phyloP scores from a whole-genome alignment of 2,888 invertebrate genomes.

The Pyrrhosoma nymphula region DNA sequence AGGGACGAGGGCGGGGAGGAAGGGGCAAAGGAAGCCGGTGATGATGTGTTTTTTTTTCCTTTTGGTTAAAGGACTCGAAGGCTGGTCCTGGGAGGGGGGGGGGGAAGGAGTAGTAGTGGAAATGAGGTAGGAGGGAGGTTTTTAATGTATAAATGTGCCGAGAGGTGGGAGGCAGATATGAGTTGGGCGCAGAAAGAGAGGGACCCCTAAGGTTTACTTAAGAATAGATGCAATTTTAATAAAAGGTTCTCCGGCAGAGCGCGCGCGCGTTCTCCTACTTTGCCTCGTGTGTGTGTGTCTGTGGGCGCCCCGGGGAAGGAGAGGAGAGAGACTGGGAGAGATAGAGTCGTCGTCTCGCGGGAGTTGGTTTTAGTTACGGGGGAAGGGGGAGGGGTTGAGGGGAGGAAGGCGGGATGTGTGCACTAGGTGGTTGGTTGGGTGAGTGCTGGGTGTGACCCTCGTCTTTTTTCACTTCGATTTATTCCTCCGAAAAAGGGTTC shows the following conservation, averaged over 20 bases:
- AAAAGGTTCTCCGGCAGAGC: conserved; percentile 70
- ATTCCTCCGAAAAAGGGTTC: neutral
- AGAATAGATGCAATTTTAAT: conserved; percentile 72
- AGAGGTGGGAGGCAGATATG: conserved; percentile 72
- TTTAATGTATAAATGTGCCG: conserved; percentile 72
- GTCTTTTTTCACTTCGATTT: conserved; percentile 14
- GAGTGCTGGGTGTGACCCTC: neutral
- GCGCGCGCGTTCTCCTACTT: conserved; percentile 3
- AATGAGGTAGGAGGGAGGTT: neutral
- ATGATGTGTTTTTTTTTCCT: neutral
- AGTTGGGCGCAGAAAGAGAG: conserved; percentile 13
- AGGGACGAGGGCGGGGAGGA: neutral
- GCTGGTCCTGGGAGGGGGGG: neutral
- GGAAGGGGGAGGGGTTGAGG: neutral
- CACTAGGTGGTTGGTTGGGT: neutral
- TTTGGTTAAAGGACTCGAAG: neutral
- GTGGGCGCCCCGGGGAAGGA: neutral
- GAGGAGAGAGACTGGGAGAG: neutral
- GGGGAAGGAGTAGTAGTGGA: neutral
- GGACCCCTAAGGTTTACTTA: conserved; percentile 69
- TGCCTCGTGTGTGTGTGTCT: neutral
- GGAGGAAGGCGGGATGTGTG: too few species aligned
- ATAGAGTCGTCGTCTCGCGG: conserved; percentile 21
- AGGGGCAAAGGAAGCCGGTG: neutral
- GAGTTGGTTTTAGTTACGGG: conserved; percentile 40